These are phyloP conservation scores for Polydrusus cervinus DNA, from an alignment of 2,888 invertebrate genomes.

Conservation along the genomic window DNA sequence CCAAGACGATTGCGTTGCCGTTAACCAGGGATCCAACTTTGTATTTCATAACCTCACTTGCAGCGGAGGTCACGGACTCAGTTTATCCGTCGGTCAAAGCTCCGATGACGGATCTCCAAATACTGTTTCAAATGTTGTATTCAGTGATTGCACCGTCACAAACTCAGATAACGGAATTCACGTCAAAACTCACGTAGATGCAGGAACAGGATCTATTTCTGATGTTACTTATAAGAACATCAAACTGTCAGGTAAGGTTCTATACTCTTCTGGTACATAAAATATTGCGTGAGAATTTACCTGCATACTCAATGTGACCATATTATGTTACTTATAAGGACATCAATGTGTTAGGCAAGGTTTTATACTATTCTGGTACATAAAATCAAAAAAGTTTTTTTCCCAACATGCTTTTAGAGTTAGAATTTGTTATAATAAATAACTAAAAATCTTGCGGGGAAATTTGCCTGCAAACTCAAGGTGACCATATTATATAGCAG, in stretches of 20 bases:
- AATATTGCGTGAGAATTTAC: too few species aligned
- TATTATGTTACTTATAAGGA: too few species aligned
- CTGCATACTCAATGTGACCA: too few species aligned
- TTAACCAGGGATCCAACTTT: slow-evolving; percentile 55
- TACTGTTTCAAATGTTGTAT: slow-evolving; percentile 53
- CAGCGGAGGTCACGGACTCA: slow-evolving; percentile 58
- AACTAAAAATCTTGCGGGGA: too few species aligned
- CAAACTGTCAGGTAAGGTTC: slow-evolving; percentile 47
- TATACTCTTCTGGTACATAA: too few species aligned
- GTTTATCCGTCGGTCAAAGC: slow-evolving; percentile 57
- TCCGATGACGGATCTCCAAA: slow-evolving; percentile 46
- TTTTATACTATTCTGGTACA: too few species aligned
- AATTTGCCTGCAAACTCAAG: too few species aligned
- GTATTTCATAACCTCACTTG: slow-evolving; percentile 53
- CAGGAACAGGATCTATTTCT: slow-evolving; percentile 50
- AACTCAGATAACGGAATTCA: slow-evolving; percentile 59
- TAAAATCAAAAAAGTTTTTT: too few species aligned
- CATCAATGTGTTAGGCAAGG: too few species aligned
- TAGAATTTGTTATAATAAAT: too few species aligned
- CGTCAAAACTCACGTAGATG: slow-evolving; percentile 57
- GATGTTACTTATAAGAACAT: slow-evolving; percentile 56
- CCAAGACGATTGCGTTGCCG: slow-evolving; percentile 58
- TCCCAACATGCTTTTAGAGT: too few species aligned
- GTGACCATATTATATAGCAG: too few species aligned
- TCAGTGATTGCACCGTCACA: slow-evolving; percentile 50